A percentile compares a stretch with the other conserved stretches of the same genome.
Evolutionary conservation across 2,113 vertebrate genomes (phyloP).

Genomic region (Tragelaphus scriptus): DNA sequence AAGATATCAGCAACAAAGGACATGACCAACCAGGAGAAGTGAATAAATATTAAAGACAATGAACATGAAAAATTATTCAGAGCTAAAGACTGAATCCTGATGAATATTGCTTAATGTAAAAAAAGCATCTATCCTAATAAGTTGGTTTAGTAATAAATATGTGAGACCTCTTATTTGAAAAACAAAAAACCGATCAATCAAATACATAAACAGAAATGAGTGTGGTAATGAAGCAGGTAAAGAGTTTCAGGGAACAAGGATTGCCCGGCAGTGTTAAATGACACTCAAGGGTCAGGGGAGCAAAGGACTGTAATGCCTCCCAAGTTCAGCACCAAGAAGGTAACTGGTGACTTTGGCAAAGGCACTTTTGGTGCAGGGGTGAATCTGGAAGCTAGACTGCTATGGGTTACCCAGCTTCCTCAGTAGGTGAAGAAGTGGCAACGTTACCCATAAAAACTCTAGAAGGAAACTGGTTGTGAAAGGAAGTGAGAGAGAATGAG

Average conservation of each 20-base stretch:
- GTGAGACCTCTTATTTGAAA: neutral
- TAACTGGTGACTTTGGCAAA: neutral
- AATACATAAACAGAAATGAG: neutral
- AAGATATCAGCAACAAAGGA: neutral
- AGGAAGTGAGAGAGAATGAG: neutral
- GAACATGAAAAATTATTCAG: neutral
- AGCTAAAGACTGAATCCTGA: neutral
- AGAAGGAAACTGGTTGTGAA: neutral
- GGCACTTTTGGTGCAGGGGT: neutral
- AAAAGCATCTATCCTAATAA: neutral
- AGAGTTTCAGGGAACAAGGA: neutral
- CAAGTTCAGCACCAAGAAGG: neutral
- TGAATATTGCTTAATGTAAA: neutral
- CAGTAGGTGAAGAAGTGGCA: neutral
- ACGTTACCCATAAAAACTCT: neutral
- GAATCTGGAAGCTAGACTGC: neutral
- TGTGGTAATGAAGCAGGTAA: neutral
- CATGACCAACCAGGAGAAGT: neutral
- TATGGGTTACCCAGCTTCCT: neutral
- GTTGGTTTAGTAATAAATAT: neutral
- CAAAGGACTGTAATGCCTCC: neutral
- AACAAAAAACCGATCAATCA: neutral
- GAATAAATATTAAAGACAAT: neutral
- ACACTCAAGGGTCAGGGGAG: neutral
- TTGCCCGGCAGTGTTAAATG: neutral